Evolutionary conservation across 1,140 invertebrate genomes (phyloP).

Genomic region (Leptinotarsa texana): DNA sequence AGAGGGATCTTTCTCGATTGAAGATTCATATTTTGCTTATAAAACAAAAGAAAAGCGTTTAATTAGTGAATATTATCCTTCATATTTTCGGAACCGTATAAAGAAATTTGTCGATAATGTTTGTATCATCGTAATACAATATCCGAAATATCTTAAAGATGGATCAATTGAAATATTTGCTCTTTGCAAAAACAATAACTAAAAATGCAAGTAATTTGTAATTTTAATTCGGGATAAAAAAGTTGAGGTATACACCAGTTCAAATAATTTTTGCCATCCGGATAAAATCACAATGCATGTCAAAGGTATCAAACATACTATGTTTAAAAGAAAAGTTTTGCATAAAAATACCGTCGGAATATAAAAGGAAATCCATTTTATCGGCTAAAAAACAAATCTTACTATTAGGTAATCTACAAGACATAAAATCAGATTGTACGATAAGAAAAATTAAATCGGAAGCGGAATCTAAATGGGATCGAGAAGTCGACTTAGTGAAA

Average conservation of each 20-base stretch:
- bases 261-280: slow-evolving; percentile 21
- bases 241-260: slow-evolving; percentile 2
- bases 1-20: not conserved
- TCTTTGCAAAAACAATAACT: slow-evolving; percentile 12
- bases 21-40: not conserved
- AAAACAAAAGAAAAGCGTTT: not conserved
- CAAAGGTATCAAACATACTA: slow-evolving; percentile 24
- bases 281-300: not conserved
- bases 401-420: slow-evolving; percentile 20
- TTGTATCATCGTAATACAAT: not conserved
- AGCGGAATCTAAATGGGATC: slow-evolving; percentile 5
- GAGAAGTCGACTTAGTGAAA: slow-evolving; percentile 9
- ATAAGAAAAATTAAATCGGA: slow-evolving; percentile 29
- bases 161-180: slow-evolving; percentile 1
- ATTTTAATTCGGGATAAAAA: not conserved
- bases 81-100: not conserved
- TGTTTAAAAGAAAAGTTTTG: slow-evolving; percentile 18
- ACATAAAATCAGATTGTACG: slow-evolving; percentile 24
- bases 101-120: not conserved
- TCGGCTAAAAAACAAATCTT: slow-evolving; percentile 4
- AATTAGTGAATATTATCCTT: not conserved
- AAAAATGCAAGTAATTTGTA: slow-evolving; percentile 21
- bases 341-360: slow-evolving; percentile 22
- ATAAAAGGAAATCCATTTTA: slow-evolving; percentile 9
- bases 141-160: not conserved